Evolutionary conservation across 2,113 vertebrate genomes (phyloP).

Genomic region (Paramormyrops kingsleyae): DNA sequence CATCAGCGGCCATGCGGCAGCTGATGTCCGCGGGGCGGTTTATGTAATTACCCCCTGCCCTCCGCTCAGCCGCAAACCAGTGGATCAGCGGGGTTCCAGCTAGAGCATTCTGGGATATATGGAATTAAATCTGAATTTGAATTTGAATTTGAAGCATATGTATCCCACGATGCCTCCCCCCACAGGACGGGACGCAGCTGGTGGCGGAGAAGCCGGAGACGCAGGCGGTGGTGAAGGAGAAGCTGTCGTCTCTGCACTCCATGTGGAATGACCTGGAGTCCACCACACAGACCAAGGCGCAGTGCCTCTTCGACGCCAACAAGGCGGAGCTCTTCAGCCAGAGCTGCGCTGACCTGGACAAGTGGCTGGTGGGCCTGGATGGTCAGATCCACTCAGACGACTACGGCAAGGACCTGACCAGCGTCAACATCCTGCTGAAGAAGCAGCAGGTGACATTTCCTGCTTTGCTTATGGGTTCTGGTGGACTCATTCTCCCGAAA

Average conservation of each 20-base stretch:
- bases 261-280: constrained; percentile 91
- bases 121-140: not conserved
- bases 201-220: constrained; percentile 93
- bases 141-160: not conserved
- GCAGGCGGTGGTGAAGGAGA: constrained; percentile 78
- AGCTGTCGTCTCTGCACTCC: constrained; percentile 71
- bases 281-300: constrained; percentile 92
- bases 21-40: not conserved
- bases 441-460: constrained; percentile 77
- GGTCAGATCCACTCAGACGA: constrained; percentile 93
- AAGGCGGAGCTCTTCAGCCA: constrained; percentile 95
- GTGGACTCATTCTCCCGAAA: not conserved
- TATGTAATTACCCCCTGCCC: not conserved
- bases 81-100: not conserved
- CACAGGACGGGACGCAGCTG: constrained; percentile 80
- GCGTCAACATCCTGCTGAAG: constrained; percentile 92
- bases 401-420: constrained; percentile 93
- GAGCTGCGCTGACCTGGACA: constrained; percentile 90
- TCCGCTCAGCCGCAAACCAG: not conserved
- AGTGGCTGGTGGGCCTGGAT: constrained; percentile 84
- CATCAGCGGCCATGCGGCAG: not conserved
- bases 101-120: not conserved
- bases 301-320: constrained; percentile 93
- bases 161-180: not conserved
- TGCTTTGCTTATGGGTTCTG: not conserved